A percentile compares a stretch with the other conserved stretches of the same genome.
Evolutionary conservation across 23 tunicate species (phyloP).

Genomic region (Ascidia mentula): DNA sequence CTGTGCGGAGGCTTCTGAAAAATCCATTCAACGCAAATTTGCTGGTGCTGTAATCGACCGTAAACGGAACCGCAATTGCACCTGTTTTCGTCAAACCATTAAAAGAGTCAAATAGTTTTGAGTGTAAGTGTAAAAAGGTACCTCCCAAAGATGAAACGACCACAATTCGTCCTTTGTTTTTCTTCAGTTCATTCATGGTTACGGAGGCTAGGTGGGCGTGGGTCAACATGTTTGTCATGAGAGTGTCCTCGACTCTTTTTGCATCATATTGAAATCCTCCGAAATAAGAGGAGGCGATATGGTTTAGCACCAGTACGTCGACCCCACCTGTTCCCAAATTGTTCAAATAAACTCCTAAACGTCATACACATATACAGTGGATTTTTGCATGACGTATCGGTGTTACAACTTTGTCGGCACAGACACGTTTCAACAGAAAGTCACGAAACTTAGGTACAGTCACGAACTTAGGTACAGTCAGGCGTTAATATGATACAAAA

Average conservation of each 20-base stretch:
- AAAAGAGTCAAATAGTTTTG: not conserved
- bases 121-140: not conserved
- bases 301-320: constrained; percentile 25
- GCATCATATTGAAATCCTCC: constrained; percentile 11
- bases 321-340: constrained; percentile 31
- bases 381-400: too few species aligned
- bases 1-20: not conserved
- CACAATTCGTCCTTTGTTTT: constrained; percentile 28
- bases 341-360: too few species aligned
- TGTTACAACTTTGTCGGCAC: too few species aligned
- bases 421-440: too few species aligned
- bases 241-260: not conserved
- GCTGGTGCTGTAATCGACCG: not conserved
- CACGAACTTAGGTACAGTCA: too few species aligned
- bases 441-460: too few species aligned
- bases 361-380: too few species aligned
- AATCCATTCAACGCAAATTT: constrained; percentile 1
- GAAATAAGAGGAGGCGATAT: not conserved
- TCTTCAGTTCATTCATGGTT: not conserved
- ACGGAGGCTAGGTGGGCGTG: constrained; percentile 26
- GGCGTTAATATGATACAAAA: too few species aligned
- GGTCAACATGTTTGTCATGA: constrained; percentile 18
- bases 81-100: not conserved
- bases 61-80: not conserved
- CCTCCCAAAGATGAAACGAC: constrained; percentile 18